phyloP scores from a whole-genome alignment of 2,113 vertebrate genomes.

The Probosciger aterrimus region DNA sequence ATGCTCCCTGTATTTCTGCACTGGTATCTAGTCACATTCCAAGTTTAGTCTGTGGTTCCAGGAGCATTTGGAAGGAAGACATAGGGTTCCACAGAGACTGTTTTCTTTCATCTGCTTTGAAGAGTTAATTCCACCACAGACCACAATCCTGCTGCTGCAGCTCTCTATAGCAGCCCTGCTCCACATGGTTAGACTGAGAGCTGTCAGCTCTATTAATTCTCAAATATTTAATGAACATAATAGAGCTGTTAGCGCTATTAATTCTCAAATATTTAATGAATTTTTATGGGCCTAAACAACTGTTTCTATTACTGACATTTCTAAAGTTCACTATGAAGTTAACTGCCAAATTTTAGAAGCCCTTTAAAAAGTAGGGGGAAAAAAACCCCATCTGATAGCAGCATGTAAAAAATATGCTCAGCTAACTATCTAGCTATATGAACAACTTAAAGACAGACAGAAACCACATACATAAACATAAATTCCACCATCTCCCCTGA shows the following conservation, averaged over 20 bases:
- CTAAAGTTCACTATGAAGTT: background rate
- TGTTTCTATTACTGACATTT: background rate
- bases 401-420: background rate
- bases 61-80: background rate
- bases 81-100: background rate
- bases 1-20: background rate
- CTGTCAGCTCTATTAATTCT: background rate
- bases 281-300: background rate
- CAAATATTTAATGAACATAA: background rate
- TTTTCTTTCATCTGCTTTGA: background rate
- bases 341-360: background rate
- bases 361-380: background rate
- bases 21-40: background rate
- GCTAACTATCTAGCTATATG: background rate
- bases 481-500: background rate
- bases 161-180: background rate
- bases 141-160: background rate
- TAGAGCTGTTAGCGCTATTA: background rate
- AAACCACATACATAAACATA: background rate
- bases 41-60: background rate
- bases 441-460: background rate
- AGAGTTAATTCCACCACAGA: background rate
- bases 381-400: accelerated
- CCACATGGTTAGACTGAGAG: background rate
- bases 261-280: background rate